Base-by-base conservation (phyloP, 2,888 invertebrate genomes). In the Polymixis lichenea region DNA sequence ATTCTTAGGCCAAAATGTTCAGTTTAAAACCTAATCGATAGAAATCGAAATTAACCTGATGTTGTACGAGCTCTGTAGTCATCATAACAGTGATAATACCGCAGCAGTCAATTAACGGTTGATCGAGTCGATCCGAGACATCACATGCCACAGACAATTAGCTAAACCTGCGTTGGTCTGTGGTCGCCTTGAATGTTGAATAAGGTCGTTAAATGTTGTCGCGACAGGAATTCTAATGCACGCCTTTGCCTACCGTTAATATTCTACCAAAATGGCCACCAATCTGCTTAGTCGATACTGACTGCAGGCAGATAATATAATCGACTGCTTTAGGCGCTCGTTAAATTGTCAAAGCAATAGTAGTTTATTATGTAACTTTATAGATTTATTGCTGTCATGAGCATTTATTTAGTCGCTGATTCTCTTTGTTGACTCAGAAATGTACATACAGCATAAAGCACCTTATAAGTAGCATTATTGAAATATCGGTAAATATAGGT, bases 181-280 rank as follows among this genome's bases (percentile, higher is more conserved):
- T 65, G 71, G 80, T 91, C 85, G 89, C 93, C 92, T 93, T 94
- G 92, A 91, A 92, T 90, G 87, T 80, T 86, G 82, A 88, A 89
- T 88, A 89, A 91, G 92, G 91, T 92, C 92, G 90, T 92, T 89
- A 92, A 92, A 91, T 91, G 84, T 89, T 88, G 86, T 82, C 91
- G 89, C 87, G 87, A 80, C 85, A 83, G 89, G 93, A 92, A 93
- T 88, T 87, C 77, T 85, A 83, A 82, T 78, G 74, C 61, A 73
- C 71, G 69, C 72, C 79, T 75, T 83, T 83, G 80, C 80, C 77
- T 81, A 75, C 82, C 66, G 80, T 78, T 86, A 76, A 75, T 76
- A 72, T 72, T 62, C 58, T 73, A 78, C 74, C 67, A 72, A 76
- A 86, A 82, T 82, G 82, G 72, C 55, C 60, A 73, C 65, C 53